phyloP scores from a whole-genome alignment of 2,888 invertebrate genomes.

The Ormyrus labotus region DNA sequence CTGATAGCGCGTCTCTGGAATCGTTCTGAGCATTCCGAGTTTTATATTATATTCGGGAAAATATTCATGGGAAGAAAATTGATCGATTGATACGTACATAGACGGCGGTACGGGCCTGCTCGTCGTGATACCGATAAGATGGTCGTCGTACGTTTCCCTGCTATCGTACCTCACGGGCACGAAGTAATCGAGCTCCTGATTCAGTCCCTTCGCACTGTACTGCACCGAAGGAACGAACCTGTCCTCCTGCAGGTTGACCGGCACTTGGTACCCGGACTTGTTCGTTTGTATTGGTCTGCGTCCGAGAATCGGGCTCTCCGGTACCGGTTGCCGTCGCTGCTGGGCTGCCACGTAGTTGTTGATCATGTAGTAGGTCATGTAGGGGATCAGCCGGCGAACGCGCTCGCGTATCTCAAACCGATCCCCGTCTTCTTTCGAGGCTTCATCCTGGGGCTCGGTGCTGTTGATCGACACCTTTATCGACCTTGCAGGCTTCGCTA shows the following conservation, averaged over 20 bases:
- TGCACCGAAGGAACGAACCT: conserved; percentile 73
- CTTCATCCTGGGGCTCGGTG: neutral
- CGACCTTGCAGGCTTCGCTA: neutral
- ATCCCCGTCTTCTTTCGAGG: neutral
- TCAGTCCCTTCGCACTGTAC: conserved; percentile 69
- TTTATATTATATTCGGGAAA: too few relatives aligned
- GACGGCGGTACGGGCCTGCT: neutral
- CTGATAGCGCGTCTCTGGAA: conserved; percentile 23
- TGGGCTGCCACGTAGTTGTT: conserved; percentile 79
- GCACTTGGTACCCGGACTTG: conserved; percentile 13
- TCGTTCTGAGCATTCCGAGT: neutral
- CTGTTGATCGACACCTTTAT: neutral
- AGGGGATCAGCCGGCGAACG: conserved; percentile 87
- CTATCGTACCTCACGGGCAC: conserved; percentile 64
- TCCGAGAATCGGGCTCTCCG: neutral
- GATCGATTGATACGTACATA: conserved; percentile 5
- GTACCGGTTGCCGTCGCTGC: conserved; percentile 67
- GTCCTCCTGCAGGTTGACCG: conserved; percentile 62
- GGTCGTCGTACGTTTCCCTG: conserved; percentile 39
- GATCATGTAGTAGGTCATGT: conserved; percentile 88
- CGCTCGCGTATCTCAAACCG: conserved; percentile 77
- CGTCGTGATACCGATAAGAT: neutral
- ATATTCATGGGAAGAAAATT: too few relatives aligned
- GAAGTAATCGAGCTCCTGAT: conserved; percentile 67
- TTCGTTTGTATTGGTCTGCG: conserved; percentile 2